Percentiles rank a stretch among this genome's conserved stretches.
Evolutionary conservation across 92 coral and sea anemone species (phyloP).

Genomic region (Micromussa lordhowensis): DNA sequence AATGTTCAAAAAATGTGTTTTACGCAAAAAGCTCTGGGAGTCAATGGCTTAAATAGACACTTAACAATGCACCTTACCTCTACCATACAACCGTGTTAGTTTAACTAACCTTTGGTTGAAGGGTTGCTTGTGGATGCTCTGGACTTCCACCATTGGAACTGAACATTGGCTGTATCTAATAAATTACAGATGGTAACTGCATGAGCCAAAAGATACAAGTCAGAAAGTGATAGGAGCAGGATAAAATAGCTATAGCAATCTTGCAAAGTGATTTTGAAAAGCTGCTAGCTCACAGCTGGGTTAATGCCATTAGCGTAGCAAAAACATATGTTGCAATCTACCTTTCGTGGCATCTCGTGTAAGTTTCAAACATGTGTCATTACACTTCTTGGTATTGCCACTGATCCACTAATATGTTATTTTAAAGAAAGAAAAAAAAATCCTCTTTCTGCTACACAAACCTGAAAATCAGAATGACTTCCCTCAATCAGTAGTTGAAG

Average conservation of each 20-base stretch:
- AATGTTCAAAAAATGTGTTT: too few species aligned
- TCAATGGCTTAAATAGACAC: too few species aligned
- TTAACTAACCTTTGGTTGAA: constrained; percentile 31
- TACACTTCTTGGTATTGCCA: not conserved
- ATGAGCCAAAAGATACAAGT: not conserved
- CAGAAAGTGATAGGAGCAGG: not conserved
- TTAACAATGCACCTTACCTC: too few species aligned
- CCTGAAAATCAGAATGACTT: constrained; percentile 96
- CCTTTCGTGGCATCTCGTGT: not conserved
- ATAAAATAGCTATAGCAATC: too few species aligned
- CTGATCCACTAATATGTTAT: not conserved
- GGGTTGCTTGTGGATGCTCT: constrained; percentile 33
- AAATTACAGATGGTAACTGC: not conserved
- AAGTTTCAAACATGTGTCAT: not conserved
- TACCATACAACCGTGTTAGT: not conserved
- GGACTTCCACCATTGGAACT: constrained; percentile 37
- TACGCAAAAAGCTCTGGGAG: too few species aligned
- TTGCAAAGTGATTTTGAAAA: too few species aligned
- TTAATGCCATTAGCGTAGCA: not conserved
- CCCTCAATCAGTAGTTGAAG: constrained; percentile 91
- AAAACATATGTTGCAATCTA: not conserved
- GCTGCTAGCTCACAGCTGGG: not conserved
- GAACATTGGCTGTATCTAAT: constrained; percentile 47
- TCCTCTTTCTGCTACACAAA: constrained; percentile 14
- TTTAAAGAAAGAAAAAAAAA: not conserved